Base-by-base conservation (phyloP, 2,797 vertebrate genomes). In the Periparus ater region DNA sequence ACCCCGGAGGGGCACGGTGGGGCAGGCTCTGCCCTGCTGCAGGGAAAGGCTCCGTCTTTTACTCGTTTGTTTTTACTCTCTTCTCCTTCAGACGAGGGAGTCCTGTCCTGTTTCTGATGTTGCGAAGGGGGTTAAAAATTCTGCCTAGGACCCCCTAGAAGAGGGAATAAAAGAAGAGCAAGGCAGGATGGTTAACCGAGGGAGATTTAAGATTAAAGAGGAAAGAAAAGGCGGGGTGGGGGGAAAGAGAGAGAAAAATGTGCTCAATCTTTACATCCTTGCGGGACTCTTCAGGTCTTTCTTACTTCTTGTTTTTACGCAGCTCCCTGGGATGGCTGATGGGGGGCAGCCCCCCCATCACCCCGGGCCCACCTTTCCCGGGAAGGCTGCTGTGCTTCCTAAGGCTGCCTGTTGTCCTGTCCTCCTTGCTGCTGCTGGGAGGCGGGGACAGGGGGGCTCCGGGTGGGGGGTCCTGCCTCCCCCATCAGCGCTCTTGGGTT, bases 231-330 rank as follows among this genome's bases (percentile, higher is more conserved):
- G 38, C 38, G 38, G 38, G 38, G 38, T 40, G 38, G 13, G 11
- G 10, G 1, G 2, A 6, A 10, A 14, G 4, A 6, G 3, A 8
- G 7, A 32, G 3, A 27, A 18, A 84, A 58, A 22, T 23, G 21
- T 20, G 19, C 2, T 0, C 4, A 4, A 60, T 45, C 17, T 85
- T 82, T n/a, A 45, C 11, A 61, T 67, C 47, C 48, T 42, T 44
- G 32, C 0, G 11, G 54, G 40, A 66, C 34, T 40, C 2, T 45
- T 80, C 19, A 18, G 29, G 9, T 40, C n/a, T 55, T 83, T 79
- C 60, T 65, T 61, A 10, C 34, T 38, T 47, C 48, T 44, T 29
- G 8, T 18, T 77, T 88, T 63, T 50, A 61, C 17, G 10, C 25
- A 44, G 65, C 16, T 83, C 36, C 18, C 45, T 47, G 40, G 8